A percentile compares a stretch with the other conserved stretches of the same genome.
These are phyloP conservation scores for Margarornis squamiger DNA, from an alignment of 2,797 vertebrate species.

Conservation along the genomic window DNA sequence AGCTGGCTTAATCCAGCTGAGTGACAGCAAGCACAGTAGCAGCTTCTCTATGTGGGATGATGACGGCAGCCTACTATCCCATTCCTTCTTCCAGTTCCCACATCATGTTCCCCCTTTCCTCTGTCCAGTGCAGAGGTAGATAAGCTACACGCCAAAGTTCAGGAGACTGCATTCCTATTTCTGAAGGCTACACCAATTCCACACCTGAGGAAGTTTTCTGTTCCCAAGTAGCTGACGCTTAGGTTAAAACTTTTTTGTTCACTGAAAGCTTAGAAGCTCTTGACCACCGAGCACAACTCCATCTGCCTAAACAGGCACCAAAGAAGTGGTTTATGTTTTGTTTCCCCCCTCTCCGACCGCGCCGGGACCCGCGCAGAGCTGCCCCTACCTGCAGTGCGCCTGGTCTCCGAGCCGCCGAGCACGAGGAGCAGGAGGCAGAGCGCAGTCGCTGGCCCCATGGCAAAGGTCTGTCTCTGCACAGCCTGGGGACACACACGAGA, in stretches of 20 bases:
- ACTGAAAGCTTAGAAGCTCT: neutral
- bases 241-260: neutral
- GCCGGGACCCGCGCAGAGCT: neutral
- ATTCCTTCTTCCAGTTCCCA: neutral
- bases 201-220: neutral
- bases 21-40: neutral
- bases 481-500: conserved; percentile 16
- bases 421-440: conserved; percentile 83
- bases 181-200: neutral
- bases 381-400: conserved; percentile 85
- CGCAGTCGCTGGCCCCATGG: conserved; percentile 80
- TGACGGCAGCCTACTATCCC: neutral
- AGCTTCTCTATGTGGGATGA: neutral
- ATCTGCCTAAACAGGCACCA: neutral
- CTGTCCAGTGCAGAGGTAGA: rapidly evolving
- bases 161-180: rapidly evolving
- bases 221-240: neutral
- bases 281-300: neutral
- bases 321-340: neutral
- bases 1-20: neutral
- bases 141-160: rapidly evolving
- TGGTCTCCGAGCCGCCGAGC: conserved; percentile 76
- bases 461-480: neutral
- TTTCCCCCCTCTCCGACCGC: neutral
- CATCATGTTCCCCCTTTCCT: no score